Base-by-base conservation (phyloP, 2,888 invertebrate species). In the Drosophila borborema region DNA sequence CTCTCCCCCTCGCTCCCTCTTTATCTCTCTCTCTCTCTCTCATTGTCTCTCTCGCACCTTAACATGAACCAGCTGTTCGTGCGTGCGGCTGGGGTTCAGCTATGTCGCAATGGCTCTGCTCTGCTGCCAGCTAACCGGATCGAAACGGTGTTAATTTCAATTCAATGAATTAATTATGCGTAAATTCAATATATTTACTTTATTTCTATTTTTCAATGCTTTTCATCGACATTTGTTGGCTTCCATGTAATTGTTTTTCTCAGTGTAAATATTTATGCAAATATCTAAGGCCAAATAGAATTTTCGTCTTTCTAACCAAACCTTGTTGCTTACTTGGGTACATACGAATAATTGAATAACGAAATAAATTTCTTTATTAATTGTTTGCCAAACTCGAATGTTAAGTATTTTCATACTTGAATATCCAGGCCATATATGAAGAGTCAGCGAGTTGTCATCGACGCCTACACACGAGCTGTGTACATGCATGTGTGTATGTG, bases 331-430 rank as follows among this genome's bases (percentile, higher is more conserved):
- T 38, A 64, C 65, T 78, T 69, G 31, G 2, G 31, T 7, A 14
- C 0, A 38, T 38, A 40, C 69, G 1, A 66, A 69, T 61, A 84
- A 84, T 87, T 77, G 81, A 83, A 84, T 77, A 72, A 48, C 69
- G 56, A 86, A 86, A 72, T 71, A 70, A 68, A 72, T 74, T 81
- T 77, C 63, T 80, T 80, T 76, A 77, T 77, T 75, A 68, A 77
- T 63, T 69, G 77, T 74, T 71, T 61, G 77, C 74, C 80, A 82
- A 80, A 74, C 67, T 45, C 68, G 70, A 64, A 75, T 75, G 84
- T 72, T 64, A 81, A 83, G 66, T 83, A 69, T 75, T 67, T 70
- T 51, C 49, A 59, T 74, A 78, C 64, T 63, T 74, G 71, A 78
- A 67, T 71, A 68, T 74, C 66, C 69, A 66, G 65, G 64, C 83